These are phyloP conservation scores for Xiphorhynchus erythropygius DNA, from an alignment of 2,797 vertebrate genomes.

Conservation along the genomic window DNA sequence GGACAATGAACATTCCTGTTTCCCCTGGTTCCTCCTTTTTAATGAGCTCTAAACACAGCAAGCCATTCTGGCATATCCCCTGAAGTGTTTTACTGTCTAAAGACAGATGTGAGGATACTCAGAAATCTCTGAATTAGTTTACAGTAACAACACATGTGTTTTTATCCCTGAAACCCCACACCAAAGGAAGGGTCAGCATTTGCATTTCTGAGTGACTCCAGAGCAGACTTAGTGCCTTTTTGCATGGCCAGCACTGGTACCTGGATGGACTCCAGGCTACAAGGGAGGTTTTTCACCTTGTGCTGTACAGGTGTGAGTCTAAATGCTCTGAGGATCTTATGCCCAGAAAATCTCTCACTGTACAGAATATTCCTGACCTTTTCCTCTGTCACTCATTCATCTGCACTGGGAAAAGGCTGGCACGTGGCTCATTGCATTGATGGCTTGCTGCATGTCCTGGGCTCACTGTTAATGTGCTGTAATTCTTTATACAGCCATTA, in stretches of 20 bases:
- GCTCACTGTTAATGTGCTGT: neutral
- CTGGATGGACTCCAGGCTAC: neutral
- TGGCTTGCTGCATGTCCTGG: neutral
- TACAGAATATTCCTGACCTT: neutral
- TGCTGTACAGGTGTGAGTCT: neutral
- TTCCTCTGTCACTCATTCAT: neutral
- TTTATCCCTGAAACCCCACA: neutral
- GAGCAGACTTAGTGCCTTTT: neutral
- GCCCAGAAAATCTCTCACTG: neutral
- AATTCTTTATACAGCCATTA: neutral
- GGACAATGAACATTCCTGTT: neutral
- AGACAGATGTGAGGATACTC: neutral
- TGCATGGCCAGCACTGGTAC: neutral
- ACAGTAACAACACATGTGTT: neutral
- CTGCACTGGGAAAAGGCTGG: neutral
- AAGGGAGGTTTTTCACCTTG: neutral
- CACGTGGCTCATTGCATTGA: neutral
- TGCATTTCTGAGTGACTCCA: neutral
- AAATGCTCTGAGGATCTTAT: neutral
- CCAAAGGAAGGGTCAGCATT: neutral
- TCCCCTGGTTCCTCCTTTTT: neutral
- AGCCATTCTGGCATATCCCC: neutral
- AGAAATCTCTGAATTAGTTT: neutral
- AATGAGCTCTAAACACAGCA: neutral
- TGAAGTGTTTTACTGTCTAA: neutral